Evolutionary conservation across 2,888 invertebrate species (phyloP).

Genomic region (Pterobdella sp.): DNA sequence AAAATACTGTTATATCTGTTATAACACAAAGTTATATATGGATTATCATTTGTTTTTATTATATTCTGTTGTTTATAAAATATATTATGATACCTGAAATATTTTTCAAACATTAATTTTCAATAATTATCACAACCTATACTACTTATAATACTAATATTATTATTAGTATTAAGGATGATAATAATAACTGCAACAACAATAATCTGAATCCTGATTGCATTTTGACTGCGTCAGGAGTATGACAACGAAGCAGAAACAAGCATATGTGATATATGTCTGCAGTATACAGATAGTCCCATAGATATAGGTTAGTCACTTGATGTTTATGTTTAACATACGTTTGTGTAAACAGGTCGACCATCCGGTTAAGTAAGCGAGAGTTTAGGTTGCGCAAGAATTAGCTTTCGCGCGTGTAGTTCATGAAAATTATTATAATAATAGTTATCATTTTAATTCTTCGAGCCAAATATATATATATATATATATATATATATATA

Average conservation of each 20-base stretch:
- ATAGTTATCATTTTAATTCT: too few species aligned
- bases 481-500: too few species aligned
- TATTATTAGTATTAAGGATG: background rate
- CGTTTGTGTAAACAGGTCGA: too few species aligned
- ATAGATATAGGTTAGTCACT: constrained; percentile 72
- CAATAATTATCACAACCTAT: background rate
- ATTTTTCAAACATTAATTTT: background rate
- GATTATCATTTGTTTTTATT: constrained; percentile 11
- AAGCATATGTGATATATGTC: constrained; percentile 72
- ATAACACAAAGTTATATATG: background rate
- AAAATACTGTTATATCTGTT: background rate
- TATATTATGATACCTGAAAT: constrained; percentile 1
- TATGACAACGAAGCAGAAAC: constrained; percentile 85
- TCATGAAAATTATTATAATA: too few species aligned
- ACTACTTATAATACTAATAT: background rate
- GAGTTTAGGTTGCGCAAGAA: too few species aligned
- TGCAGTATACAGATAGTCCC: constrained; percentile 70
- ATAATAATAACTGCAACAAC: background rate
- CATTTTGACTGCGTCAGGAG: constrained; percentile 64
- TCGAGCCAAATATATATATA: too few species aligned
- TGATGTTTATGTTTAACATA: too few species aligned
- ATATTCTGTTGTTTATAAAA: background rate
- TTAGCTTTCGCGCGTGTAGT: too few species aligned
- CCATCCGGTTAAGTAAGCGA: too few species aligned
- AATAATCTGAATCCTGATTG: too few species aligned